Evolutionary conservation across 1,140 invertebrate genomes (phyloP).

Genomic region (Drosophila novamexicana): DNA sequence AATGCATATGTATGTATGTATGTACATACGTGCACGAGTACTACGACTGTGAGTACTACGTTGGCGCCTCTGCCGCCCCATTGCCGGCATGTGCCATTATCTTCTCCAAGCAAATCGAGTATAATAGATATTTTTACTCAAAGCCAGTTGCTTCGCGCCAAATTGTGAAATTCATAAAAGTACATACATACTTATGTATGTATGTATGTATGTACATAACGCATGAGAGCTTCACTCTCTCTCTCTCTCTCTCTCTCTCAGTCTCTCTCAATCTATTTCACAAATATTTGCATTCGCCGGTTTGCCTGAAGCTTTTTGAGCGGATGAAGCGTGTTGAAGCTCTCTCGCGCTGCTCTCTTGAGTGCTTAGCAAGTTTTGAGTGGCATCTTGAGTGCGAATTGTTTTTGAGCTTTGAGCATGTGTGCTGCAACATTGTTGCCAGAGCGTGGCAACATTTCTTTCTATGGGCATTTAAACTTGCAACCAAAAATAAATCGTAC

Average conservation of each 20-base stretch:
- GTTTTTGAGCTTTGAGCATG: slow-evolving; percentile 7
- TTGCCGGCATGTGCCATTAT: slow-evolving; percentile 5
- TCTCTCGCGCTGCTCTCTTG: slow-evolving; percentile 32
- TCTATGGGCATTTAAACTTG: not conserved
- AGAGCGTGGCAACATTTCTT: not conserved
- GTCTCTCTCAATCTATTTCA: not conserved
- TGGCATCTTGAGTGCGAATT: slow-evolving; percentile 15
- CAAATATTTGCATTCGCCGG: slow-evolving; percentile 1
- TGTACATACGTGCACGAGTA: slow-evolving; percentile 4
- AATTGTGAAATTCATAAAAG: slow-evolving; percentile 45
- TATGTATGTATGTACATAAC: not conserved
- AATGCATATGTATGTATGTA: not conserved
- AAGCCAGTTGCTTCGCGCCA: slow-evolving; percentile 43
- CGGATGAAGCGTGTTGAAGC: no score
- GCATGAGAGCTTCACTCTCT: not conserved
- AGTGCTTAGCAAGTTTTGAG: slow-evolving; percentile 30
- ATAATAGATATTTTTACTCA: not conserved
- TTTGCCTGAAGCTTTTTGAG: slow-evolving; percentile 25
- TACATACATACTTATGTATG: not conserved
- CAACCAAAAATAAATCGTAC: no score
- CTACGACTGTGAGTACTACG: slow-evolving; percentile 11
- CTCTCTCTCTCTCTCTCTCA: not conserved
- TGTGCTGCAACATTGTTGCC: slow-evolving; percentile 56
- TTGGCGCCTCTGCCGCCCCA: slow-evolving; percentile 2
- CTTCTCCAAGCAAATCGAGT: slow-evolving; percentile 16